Evolutionary conservation across 2,888 invertebrate species (phyloP), one percentile per base, ranked within the genome.

Genomic region (Coelinius sp.): DNA sequence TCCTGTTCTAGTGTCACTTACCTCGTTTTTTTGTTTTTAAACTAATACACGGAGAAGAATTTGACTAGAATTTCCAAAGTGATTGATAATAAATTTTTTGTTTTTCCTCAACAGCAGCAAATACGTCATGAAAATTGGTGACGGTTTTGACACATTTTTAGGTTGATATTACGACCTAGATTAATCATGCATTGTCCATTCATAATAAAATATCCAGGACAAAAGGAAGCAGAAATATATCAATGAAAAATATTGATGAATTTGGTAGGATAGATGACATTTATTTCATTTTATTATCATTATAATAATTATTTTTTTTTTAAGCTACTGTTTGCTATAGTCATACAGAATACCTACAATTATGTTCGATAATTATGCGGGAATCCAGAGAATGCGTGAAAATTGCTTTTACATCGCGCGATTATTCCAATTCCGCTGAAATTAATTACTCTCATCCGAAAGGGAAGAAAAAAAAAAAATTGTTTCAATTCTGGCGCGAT

Each of bases 311-410:
- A 75, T 74, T n/a, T n/a, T n/a, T n/a, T n/a, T n/a, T 83, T 86
- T 85, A 84, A 77, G 82, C 85, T 87, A 87, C 83, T 82, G 81
- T 82, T 83, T 63, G 78, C 84, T 86, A 86, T 85, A 85, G 75
- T 86, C 80, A 83, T 86, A 86, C 84, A 85, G 84, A 75, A 83
- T 86, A 85, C 85, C 84, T 87, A 86, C 83, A 85, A 86, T 87
- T 86, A 87, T 85, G 83, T 85, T 83, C 63, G 82, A 86, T 87
- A 87, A 86, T 87, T 85, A 87, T 87, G 86, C 84, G 84, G 83
- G 85, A 84, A 84, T 86, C 82, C 83, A 81, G 83, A 85, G 86
- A 83, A 84, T 85, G 84, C 81, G 83, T 83, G 41, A 56, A 20
- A 52, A 67, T 44, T 20, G 17, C n/a, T 25, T 24, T 6, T n/a